phyloP scores from a whole-genome alignment of 1,140 invertebrate genomes.

The Phymastichus coffea region DNA sequence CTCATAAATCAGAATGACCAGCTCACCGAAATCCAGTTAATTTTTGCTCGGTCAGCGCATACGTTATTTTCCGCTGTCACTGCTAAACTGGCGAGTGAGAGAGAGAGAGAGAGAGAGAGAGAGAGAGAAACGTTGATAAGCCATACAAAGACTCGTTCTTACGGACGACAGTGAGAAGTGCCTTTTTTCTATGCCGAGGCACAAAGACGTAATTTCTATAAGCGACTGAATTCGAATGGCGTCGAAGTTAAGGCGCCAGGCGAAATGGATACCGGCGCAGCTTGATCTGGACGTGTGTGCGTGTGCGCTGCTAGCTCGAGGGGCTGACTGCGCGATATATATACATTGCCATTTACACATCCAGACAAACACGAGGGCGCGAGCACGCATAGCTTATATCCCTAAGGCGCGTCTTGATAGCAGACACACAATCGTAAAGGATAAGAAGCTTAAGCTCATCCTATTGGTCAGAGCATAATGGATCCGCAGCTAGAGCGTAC shows the following conservation, averaged over 20 bases:
- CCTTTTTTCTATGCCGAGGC: too few relatives aligned
- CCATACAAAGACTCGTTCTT: too few relatives aligned
- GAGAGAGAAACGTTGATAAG: too few relatives aligned
- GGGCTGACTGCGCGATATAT: too few relatives aligned
- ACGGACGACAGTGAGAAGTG: too few relatives aligned
- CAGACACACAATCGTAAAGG: slow-evolving; percentile 7
- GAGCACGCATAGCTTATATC: neutral
- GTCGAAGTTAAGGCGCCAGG: neutral
- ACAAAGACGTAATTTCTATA: neutral
- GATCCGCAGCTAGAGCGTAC: neutral
- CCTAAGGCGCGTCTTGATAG: neutral
- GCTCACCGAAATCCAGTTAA: slow-evolving; percentile 7
- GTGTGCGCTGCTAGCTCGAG: too few relatives aligned
- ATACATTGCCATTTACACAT: neutral
- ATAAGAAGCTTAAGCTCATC: slow-evolving; percentile 12
- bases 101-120: too few relatives aligned
- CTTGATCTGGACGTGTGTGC: too few relatives aligned
- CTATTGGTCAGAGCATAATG: slow-evolving; percentile 9
- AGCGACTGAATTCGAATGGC: too few relatives aligned
- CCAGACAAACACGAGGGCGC: too few relatives aligned
- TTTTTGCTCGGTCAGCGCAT: slow-evolving; percentile 13
- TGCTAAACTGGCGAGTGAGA: too few relatives aligned
- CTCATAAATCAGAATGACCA: slow-evolving; percentile 10
- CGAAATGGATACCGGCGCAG: neutral
- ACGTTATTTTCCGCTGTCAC: neutral